Conservation (phyloP, 2,888 invertebrate genomes). For the Callosobruchus maculatus region DNA sequence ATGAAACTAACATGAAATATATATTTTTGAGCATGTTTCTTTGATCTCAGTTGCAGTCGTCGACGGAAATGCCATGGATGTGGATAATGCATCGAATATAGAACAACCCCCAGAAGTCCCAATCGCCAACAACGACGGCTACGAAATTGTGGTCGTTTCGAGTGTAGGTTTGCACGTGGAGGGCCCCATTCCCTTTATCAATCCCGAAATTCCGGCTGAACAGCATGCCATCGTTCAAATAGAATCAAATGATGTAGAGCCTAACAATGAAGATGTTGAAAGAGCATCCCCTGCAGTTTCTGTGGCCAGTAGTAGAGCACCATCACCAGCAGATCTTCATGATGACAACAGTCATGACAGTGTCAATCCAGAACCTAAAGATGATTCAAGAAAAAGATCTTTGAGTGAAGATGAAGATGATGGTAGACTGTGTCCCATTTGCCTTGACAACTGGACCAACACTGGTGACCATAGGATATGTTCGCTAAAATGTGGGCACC, state of each 20-base stretch:
- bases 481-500: constrained; percentile 87
- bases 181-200: constrained; percentile 19
- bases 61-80: constrained; percentile 23
- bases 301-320: constrained; percentile 15
- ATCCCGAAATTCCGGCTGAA: constrained; percentile 18
- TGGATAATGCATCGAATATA: constrained; percentile 10
- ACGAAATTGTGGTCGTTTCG: constrained; percentile 14
- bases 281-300: constrained; percentile 14
- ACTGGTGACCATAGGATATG: constrained; percentile 81
- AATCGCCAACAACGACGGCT: constrained; percentile 3
- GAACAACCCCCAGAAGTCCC: not conserved
- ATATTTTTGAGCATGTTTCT: not conserved
- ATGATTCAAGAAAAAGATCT: constrained; percentile 20
- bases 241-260: constrained; percentile 14
- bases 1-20: not conserved
- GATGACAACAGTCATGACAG: constrained; percentile 24
- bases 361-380: constrained; percentile 5
- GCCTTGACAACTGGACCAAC: constrained; percentile 84
- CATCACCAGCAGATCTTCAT: constrained; percentile 15
- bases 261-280: constrained; percentile 11
- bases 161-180: constrained; percentile 17
- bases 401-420: constrained; percentile 53
- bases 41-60: constrained; percentile 4
- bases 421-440: constrained; percentile 79
- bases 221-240: constrained; percentile 19